Conservation (phyloP, 2,888 invertebrate genomes). For the Dascillus cervinus region DNA sequence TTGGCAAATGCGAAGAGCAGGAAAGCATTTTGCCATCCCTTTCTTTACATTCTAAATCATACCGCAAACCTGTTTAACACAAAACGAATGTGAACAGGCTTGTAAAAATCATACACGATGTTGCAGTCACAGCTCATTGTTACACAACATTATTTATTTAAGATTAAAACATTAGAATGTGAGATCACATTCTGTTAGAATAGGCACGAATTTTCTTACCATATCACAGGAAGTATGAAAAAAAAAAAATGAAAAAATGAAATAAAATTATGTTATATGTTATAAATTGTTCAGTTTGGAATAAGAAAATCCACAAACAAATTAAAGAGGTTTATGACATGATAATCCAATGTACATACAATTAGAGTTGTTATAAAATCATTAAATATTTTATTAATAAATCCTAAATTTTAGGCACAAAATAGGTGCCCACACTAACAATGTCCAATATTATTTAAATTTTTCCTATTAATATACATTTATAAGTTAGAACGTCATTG, state of each 20-base stretch:
- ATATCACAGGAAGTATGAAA: slow-evolving; percentile 31
- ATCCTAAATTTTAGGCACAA: slow-evolving; percentile 19
- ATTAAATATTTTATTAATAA: slow-evolving; percentile 17
- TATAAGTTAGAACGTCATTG: slow-evolving; percentile 23
- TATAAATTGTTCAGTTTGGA: too few species aligned
- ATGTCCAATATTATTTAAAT: slow-evolving; percentile 12
- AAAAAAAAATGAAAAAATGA: too few species aligned
- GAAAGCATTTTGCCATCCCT: slow-evolving; percentile 39
- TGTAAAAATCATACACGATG: slow-evolving; percentile 28
- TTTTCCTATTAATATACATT: slow-evolving; percentile 20
- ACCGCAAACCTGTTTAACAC: background rate
- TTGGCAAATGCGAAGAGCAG: slow-evolving; percentile 27
- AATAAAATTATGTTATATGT: too few species aligned
- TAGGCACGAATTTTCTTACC: slow-evolving; percentile 37
- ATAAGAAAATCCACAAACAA: too few species aligned
- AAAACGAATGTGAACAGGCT: slow-evolving; percentile 8
- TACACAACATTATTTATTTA: slow-evolving; percentile 16
- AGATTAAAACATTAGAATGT: slow-evolving; percentile 26
- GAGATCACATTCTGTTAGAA: slow-evolving; percentile 34
- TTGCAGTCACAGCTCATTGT: slow-evolving; percentile 42
- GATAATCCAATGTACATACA: slow-evolving; percentile 7
- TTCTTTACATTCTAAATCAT: slow-evolving; percentile 12
- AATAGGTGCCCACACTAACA: slow-evolving; percentile 37
- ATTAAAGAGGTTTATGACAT: too few species aligned
- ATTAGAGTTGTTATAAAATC: slow-evolving; percentile 12